Percentiles rank a stretch among this genome's conserved stretches.
Evolutionary conservation across 2,797 vertebrate genomes (phyloP).

Genomic region (Sebastes matsubarae): DNA sequence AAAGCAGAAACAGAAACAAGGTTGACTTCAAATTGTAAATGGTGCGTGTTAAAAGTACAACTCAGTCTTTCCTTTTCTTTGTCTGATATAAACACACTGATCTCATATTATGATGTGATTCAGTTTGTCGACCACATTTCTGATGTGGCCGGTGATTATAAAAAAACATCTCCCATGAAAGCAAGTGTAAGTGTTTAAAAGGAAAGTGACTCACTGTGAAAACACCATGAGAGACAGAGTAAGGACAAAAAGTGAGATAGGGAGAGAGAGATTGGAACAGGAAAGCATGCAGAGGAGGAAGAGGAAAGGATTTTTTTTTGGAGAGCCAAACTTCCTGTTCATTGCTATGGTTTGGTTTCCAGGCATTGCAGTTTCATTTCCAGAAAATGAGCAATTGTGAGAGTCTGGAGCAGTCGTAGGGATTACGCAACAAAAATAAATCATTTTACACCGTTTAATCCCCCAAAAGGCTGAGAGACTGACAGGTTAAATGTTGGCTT

Average conservation of each 20-base stretch:
- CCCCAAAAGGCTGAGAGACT: background rate
- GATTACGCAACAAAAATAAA: background rate
- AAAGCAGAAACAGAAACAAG: slow-evolving; percentile 20
- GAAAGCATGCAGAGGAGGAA: slow-evolving; percentile 58
- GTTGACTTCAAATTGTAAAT: background rate
- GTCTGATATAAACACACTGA: background rate
- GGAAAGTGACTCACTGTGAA: slow-evolving; percentile 22
- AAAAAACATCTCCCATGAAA: background rate
- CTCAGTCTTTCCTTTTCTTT: background rate
- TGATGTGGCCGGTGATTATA: background rate
- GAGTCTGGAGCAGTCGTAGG: background rate
- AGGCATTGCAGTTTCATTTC: slow-evolving; percentile 20
- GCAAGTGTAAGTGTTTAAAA: background rate
- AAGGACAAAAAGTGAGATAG: background rate
- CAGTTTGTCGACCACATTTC: background rate
- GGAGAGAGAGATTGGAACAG: slow-evolving; percentile 33
- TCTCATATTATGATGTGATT: background rate
- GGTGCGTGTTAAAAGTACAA: background rate
- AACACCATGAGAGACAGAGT: background rate
- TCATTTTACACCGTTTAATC: background rate
- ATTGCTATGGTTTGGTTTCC: slow-evolving; percentile 56
- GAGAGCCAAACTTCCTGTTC: slow-evolving; percentile 61
- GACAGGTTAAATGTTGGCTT: background rate
- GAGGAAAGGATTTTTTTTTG: slow-evolving; percentile 43
- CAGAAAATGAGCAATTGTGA: slow-evolving; percentile 20